phyloP scores from a whole-genome alignment of 2,113 vertebrate species.

The mouse (Mus musculus) region GRCm39 chr9:32331501-32332000 shows the following conservation, averaged over 20 bases:
- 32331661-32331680: neutral
- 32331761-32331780: neutral
- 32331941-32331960: neutral
- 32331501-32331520: neutral
- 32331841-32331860: neutral
- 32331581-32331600: slow-evolving; percentile 2
- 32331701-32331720: slow-evolving; percentile 6
- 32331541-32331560: neutral
- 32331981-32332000: neutral
- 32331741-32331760: neutral
- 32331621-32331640: neutral
- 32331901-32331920: neutral
- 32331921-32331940: neutral
- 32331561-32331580: neutral
- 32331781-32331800: neutral
- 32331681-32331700: slow-evolving; percentile 18
- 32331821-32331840: slow-evolving; percentile 21
- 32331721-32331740: too few species aligned
- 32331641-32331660: neutral
- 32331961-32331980: neutral
- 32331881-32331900: neutral
- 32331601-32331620: too few species aligned
- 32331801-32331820: slow-evolving; percentile 6
- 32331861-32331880: neutral
- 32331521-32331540: neutral